Evolutionary conservation across 2,797 vertebrate species (phyloP).

Genomic region (Karalla daura): DNA sequence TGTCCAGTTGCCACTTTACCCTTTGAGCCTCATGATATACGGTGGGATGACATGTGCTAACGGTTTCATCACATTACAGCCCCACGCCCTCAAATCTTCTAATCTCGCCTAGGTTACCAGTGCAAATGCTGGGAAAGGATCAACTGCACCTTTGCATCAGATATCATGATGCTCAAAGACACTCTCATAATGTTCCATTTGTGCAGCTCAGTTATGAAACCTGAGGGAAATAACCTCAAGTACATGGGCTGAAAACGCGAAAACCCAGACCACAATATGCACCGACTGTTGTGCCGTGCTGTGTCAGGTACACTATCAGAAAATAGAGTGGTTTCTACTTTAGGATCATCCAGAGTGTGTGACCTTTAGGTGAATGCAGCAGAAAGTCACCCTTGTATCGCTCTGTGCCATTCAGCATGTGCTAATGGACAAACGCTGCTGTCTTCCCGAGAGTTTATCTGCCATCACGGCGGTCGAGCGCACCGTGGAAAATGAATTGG

Average conservation of each 20-base stretch:
- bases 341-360: conserved; percentile 21
- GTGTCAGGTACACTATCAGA: conserved; percentile 2
- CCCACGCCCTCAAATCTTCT: conserved; percentile 46
- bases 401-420: conserved; percentile 11
- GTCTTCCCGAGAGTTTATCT: conserved; percentile 44
- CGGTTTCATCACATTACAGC: conserved; percentile 65
- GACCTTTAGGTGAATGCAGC: conserved; percentile 45
- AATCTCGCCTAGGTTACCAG: conserved; percentile 41
- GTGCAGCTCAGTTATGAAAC: conserved; percentile 2
- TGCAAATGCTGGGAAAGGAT: conserved; percentile 38
- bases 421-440: conserved; percentile 38
- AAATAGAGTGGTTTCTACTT: conserved; percentile 34
- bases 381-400: conserved; percentile 22
- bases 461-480: conserved; percentile 11
- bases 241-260: not conserved
- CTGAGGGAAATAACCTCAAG: not conserved
- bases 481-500: conserved; percentile 27
- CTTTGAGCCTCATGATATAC: conserved; percentile 54
- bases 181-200: not conserved
- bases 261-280: not conserved
- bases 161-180: conserved; percentile 8
- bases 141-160: conserved; percentile 9
- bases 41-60: conserved; percentile 54
- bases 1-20: conserved; percentile 50
- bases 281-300: not conserved